phyloP scores from a whole-genome alignment of 1,140 invertebrate genomes.

The Schlechtendalia chinensis region DNA sequence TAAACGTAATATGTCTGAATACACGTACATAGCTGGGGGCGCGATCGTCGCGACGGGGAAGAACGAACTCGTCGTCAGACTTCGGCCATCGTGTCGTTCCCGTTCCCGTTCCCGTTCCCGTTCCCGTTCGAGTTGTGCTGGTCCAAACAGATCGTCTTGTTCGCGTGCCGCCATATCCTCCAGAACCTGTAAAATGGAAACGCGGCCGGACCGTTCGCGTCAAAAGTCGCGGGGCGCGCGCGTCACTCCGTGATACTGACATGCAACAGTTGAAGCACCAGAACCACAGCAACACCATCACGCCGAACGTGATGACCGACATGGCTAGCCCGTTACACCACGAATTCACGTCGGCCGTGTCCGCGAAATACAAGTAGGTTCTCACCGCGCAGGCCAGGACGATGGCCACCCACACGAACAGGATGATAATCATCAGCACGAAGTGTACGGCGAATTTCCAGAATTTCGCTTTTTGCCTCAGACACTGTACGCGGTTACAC shows the following conservation, averaged over 20 bases:
- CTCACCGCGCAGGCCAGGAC: neutral
- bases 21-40: too few relatives aligned
- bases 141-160: slow-evolving; percentile 8
- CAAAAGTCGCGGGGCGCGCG: too few relatives aligned
- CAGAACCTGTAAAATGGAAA: neutral
- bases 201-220: neutral
- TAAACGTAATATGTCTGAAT: too few relatives aligned
- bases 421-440: neutral
- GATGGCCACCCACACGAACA: neutral
- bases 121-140: neutral
- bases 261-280: neutral
- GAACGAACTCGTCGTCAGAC: neutral
- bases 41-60: neutral
- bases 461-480: too few relatives aligned
- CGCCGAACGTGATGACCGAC: slow-evolving; percentile 1
- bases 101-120: too few relatives aligned
- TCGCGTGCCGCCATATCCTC: neutral
- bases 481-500: too few relatives aligned
- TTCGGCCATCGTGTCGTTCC: too few relatives aligned
- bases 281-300: slow-evolving; percentile 20
- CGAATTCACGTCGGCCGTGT: neutral
- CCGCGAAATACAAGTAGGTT: neutral
- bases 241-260: slow-evolving; percentile 57
- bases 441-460: too few relatives aligned
- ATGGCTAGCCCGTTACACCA: neutral